Base-by-base conservation (phyloP, 2,113 vertebrate species). In the Gymnobelideus leadbeateri region DNA sequence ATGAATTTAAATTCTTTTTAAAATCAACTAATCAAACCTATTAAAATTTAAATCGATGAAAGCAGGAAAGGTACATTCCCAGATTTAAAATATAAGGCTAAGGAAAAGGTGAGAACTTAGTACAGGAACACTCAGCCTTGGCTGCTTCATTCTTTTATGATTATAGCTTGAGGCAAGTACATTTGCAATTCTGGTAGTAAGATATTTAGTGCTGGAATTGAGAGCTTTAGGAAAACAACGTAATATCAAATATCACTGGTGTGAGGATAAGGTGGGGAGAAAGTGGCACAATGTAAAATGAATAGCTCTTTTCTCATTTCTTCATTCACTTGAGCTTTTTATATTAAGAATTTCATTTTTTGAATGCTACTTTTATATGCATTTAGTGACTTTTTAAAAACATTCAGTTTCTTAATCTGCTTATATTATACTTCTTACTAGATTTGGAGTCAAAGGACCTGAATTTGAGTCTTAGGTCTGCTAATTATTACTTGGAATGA, bases 1-100 rank as follows among this genome's bases (percentile, higher is more conserved):
- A 57, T 96, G 91, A 92, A 94, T 94, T 95, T 93, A 93, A 95
- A 94, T 92, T 92, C 93, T 57, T 68, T 94, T 96, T 92, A 89
- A 95, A 96, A 95, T 95, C 24, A 96, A 95, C 47, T 23, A 43
- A 95, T 92, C 47, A 92, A 95, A 93, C 57, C 57, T 91, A 96
- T 94, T 94, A 94, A 95, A 93, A 94, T 61, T 90, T 54, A 54
- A 96, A 91, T 96, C 77, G 49, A 93, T 90, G 53, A 77, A 93
- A 89, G 54, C 37, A 8, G 19, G 68, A 84, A 84, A 84, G 68
- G n/a, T 46, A 77, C 93, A 91, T 57, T 37, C 43, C 51, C 54
- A 90, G 52, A 43, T 0, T 3, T 43, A 19, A 43, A 90, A 19
- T 10, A 68, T 7, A 14, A 53, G 10, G 37, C 3, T 6, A 57